Evolutionary conservation across 2,113 vertebrate genomes (phyloP).

Genomic region (Cavia porcellus): DNA sequence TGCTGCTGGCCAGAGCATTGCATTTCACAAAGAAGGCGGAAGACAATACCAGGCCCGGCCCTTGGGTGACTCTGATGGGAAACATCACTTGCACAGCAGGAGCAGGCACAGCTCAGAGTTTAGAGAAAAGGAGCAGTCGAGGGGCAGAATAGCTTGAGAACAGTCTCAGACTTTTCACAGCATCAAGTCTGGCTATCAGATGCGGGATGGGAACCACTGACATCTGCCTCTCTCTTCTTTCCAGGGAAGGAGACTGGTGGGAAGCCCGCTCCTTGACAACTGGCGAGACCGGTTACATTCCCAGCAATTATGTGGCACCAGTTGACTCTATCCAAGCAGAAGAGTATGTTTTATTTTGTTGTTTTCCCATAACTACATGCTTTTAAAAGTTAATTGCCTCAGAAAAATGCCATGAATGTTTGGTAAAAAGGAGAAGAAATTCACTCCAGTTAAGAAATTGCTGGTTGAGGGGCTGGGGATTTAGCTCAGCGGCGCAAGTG

Average conservation of each 20-base stretch:
- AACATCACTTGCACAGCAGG: background rate
- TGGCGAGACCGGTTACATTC: constrained; percentile 97
- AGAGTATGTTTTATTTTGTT: constrained; percentile 92
- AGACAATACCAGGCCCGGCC: background rate
- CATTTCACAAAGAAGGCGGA: background rate
- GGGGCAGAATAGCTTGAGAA: accelerated
- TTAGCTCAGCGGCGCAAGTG: too few relatives aligned
- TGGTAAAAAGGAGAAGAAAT: background rate
- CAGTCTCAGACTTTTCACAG: background rate
- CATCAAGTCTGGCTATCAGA: background rate
- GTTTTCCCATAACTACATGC: constrained; percentile 64
- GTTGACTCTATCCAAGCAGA: constrained; percentile 99
- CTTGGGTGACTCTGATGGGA: accelerated
- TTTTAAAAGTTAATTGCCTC: constrained; percentile 37
- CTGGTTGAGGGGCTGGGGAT: background rate
- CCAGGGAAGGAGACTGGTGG: constrained; percentile 99
- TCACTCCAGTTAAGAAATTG: background rate
- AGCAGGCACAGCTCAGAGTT: background rate
- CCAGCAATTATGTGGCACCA: constrained; percentile 99
- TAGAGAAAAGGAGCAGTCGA: background rate
- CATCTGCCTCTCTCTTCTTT: constrained; percentile 72
- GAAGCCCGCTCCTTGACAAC: constrained; percentile 97
- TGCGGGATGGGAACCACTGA: background rate
- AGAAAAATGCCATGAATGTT: constrained; percentile 54
- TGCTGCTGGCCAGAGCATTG: background rate